These are phyloP conservation scores for Epinephelus lanceolatus DNA, from an alignment of 2,113 vertebrate genomes.

Conservation along the genomic window DNA sequence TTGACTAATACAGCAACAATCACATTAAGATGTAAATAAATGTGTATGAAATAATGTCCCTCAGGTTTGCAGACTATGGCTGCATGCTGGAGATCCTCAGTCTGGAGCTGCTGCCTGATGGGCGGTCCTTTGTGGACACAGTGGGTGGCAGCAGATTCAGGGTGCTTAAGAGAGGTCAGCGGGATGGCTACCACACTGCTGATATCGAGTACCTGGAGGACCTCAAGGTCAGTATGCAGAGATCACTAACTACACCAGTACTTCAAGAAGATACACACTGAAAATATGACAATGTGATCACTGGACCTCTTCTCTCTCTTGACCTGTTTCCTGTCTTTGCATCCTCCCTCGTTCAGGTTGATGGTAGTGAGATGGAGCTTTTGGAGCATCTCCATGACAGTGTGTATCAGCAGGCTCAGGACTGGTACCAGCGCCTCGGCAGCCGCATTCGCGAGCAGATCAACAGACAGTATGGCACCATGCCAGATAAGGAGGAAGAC, in stretches of 20 bases:
- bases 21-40: not conserved
- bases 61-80: slow-evolving; percentile 91
- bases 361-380: slow-evolving; percentile 86
- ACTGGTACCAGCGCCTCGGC: slow-evolving; percentile 86
- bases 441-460: slow-evolving; percentile 85
- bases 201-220: slow-evolving; percentile 92
- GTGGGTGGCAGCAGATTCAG: slow-evolving; percentile 88
- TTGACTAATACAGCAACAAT: not conserved
- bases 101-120: slow-evolving; percentile 87
- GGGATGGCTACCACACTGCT: slow-evolving; percentile 92
- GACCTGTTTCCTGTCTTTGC: not conserved
- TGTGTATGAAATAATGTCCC: not conserved
- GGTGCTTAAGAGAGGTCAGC: slow-evolving; percentile 87
- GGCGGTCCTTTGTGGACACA: slow-evolving; percentile 89
- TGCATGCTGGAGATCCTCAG: slow-evolving; percentile 90
- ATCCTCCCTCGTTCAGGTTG: slow-evolving; percentile 76
- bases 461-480: slow-evolving; percentile 83
- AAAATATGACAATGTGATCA: not conserved
- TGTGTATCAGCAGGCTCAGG: slow-evolving; percentile 89
- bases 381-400: slow-evolving; percentile 88
- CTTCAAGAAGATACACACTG: not conserved
- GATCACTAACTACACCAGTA: not conserved
- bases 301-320: not conserved
- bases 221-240: slow-evolving; percentile 80
- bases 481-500: slow-evolving; percentile 89